These are phyloP conservation scores for Hydrotaea diabolus DNA, from an alignment of 2,888 invertebrate species.

Conservation along the genomic window DNA sequence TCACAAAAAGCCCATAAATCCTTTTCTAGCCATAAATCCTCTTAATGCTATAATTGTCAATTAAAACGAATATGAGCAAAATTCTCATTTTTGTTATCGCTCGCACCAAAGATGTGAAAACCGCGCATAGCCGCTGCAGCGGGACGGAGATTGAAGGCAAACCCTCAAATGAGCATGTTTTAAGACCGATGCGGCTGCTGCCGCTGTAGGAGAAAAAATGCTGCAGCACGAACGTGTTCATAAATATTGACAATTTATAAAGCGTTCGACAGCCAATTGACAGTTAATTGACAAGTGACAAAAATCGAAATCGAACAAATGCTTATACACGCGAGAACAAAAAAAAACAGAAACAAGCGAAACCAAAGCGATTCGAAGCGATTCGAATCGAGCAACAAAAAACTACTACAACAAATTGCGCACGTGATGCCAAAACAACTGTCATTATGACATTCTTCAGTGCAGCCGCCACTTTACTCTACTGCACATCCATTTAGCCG, in stretches of 20 bases:
- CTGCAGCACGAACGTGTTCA: conserved; percentile 58
- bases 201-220: not conserved
- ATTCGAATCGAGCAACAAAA: conserved; percentile 6
- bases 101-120: conserved; percentile 46
- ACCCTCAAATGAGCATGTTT: conserved; percentile 65
- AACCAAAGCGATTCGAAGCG: not conserved
- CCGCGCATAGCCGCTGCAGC: not conserved
- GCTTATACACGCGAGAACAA: not conserved
- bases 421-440: conserved; percentile 67
- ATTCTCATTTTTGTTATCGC: conserved; percentile 61
- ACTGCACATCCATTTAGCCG: conserved; percentile 1
- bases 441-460: conserved; percentile 63
- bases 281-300: conserved; percentile 67
- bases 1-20: conserved; percentile 52
- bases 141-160: not conserved
- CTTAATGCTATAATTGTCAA: conserved; percentile 68
- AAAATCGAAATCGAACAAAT: conserved; percentile 60
- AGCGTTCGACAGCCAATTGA: conserved; percentile 68
- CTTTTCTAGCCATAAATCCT: conserved; percentile 68
- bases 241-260: conserved; percentile 68
- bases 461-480: conserved; percentile 31
- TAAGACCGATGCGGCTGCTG: conserved; percentile 51
- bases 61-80: conserved; percentile 66
- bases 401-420: conserved; percentile 65
- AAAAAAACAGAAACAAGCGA: conserved; percentile 31